These are phyloP conservation scores for Acanthisitta chloris DNA, from an alignment of 2,113 vertebrate species.

Conservation along the genomic window DNA sequence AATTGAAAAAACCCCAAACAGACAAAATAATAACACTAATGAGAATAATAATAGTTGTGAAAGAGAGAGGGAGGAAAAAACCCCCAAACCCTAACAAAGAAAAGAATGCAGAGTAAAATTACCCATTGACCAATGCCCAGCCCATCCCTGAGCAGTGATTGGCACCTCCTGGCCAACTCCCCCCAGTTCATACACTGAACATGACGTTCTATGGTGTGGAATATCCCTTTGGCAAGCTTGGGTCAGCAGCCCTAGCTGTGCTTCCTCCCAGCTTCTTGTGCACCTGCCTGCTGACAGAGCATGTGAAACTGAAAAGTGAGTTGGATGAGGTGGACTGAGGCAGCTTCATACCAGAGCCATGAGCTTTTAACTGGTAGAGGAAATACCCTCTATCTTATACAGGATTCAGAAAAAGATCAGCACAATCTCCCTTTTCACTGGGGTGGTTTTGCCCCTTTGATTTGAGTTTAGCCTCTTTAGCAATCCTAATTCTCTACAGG, in stretches of 20 bases:
- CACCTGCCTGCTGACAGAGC: neutral
- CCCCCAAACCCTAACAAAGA: neutral
- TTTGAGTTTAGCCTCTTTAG: neutral
- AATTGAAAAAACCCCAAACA: neutral
- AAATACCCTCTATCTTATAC: neutral
- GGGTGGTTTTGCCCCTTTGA: neutral
- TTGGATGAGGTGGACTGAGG: accelerated
- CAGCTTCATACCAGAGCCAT: neutral
- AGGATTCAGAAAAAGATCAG: neutral
- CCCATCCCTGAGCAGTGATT: neutral
- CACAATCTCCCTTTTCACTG: neutral
- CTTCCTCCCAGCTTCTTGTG: neutral
- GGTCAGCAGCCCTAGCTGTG: neutral
- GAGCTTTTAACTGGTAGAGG: neutral
- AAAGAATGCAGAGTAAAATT: neutral
- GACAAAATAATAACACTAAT: neutral
- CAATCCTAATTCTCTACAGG: neutral
- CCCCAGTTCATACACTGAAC: neutral
- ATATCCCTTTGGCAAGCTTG: neutral
- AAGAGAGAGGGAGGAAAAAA: neutral
- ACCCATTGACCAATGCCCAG: neutral
- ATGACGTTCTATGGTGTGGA: neutral
- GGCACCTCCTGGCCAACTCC: neutral
- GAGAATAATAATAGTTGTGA: neutral
- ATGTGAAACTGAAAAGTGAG: neutral